Conservation (phyloP, 1,140 invertebrate genomes). For the Bemisia tabaci region DNA sequence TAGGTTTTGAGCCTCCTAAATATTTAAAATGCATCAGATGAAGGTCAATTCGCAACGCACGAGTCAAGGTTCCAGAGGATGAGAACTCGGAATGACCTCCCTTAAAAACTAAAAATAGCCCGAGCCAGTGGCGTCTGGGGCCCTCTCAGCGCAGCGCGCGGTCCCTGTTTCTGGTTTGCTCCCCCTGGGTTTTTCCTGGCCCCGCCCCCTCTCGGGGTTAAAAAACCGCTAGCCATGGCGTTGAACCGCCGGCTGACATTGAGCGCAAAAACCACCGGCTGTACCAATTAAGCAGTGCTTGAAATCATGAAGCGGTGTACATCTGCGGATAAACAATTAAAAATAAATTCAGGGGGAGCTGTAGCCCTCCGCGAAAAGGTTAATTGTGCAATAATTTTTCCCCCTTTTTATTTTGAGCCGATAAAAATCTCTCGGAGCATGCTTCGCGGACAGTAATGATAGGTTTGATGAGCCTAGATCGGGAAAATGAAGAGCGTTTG, state of each 20-base stretch:
- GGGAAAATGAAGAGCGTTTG: not conserved
- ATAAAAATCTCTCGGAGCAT: not conserved
- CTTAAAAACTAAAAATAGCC: too few relatives aligned
- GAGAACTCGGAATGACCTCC: too few relatives aligned
- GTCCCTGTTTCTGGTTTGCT: too few relatives aligned
- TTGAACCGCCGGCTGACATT: not conserved
- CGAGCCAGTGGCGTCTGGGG: too few relatives aligned
- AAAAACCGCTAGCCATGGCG: not conserved
- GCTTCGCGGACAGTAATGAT: not conserved
- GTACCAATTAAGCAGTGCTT: not conserved
- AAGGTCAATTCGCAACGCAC: too few relatives aligned
- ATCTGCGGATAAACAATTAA: not conserved
- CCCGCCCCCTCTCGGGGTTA: not conserved
- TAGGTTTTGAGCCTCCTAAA: too few relatives aligned
- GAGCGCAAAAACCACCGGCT: not conserved
- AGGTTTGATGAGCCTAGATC: not conserved
- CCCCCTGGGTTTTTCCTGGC: too few relatives aligned
- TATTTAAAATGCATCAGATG: too few relatives aligned
- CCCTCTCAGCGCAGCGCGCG: too few relatives aligned
- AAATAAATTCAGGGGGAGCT: not conserved
- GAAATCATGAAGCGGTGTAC: not conserved
- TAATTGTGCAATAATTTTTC: not conserved
- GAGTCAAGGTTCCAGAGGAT: too few relatives aligned
- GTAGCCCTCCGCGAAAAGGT: not conserved
- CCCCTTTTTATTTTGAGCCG: too few relatives aligned